Evolutionary conservation across 2,888 invertebrate species (phyloP).

Genomic region (Metopia argyrocephala): DNA sequence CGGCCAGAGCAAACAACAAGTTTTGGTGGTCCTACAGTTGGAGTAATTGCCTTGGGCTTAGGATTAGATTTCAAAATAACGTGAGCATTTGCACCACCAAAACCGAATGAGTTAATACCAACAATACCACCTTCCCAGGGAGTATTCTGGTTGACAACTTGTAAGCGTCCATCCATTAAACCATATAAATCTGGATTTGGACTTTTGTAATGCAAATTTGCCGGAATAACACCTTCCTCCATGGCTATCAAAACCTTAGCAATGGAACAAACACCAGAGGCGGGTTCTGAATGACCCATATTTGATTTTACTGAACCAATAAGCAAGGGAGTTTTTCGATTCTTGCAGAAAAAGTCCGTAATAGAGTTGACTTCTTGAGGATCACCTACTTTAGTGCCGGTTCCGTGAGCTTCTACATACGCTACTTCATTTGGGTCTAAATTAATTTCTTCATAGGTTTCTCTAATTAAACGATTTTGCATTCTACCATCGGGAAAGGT

Average conservation of each 20-base stretch:
- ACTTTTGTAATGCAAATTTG: conserved; percentile 91
- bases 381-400: conserved; percentile 99
- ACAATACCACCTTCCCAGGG: conserved; percentile 95
- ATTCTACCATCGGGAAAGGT: conserved; percentile 90
- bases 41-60: conserved; percentile 82
- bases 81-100: conserved; percentile 98
- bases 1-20: conserved; percentile 90
- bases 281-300: conserved; percentile 98
- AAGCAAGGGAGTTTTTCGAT: conserved; percentile 87
- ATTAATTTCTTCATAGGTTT: conserved; percentile 91
- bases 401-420: conserved; percentile 99
- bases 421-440: conserved; percentile 89
- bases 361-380: conserved; percentile 98
- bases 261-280: conserved; percentile 92
- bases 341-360: conserved; percentile 92
- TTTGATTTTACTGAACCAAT: conserved; percentile 99
- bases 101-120: conserved; percentile 97
- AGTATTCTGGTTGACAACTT: conserved; percentile 90
- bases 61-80: conserved; percentile 89
- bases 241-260: conserved; percentile 95
- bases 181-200: conserved; percentile 96
- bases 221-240: conserved; percentile 93
- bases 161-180: conserved; percentile 92
- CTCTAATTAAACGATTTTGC: conserved; percentile 89
- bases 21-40: conserved; percentile 82